phyloP scores from a whole-genome alignment of 2,888 invertebrate species.

The Pterostichus madidus region DNA sequence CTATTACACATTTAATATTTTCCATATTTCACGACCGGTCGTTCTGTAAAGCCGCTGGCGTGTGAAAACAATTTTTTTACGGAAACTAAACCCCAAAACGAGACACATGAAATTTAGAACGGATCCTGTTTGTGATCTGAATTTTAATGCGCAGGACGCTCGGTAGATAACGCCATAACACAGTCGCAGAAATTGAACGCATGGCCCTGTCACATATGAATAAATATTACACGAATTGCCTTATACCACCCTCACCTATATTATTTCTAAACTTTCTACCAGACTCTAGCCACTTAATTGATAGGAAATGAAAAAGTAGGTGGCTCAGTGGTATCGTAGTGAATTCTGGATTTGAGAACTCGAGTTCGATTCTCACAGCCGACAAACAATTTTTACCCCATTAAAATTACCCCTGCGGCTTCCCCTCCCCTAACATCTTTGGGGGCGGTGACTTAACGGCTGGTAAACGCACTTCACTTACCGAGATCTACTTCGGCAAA shows the following conservation, averaged over 20 bases:
- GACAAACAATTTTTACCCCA: no score
- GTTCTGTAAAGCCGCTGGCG: conserved; percentile 59
- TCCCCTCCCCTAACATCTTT: no score
- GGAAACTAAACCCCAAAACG: conserved; percentile 64
- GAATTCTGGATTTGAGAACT: no score
- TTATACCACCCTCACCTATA: not conserved
- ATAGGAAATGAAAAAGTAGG: no score
- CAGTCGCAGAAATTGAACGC: conserved; percentile 28
- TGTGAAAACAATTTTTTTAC: conserved; percentile 65
- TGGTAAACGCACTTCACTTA: no score
- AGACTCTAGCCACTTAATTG: no score
- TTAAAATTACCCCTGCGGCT: no score
- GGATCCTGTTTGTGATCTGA: conserved; percentile 63
- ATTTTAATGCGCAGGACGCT: conserved; percentile 55
- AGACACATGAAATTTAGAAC: conserved; percentile 66
- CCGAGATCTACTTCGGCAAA: no score
- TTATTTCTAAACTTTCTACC: not conserved
- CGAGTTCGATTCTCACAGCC: no score
- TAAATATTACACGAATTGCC: conserved; percentile 6
- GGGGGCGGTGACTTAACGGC: no score
- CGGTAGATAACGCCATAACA: conserved; percentile 27
- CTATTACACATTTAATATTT: conserved; percentile 34
- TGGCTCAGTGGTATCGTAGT: no score
- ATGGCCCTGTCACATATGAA: conserved; percentile 33
- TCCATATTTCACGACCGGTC: conserved; percentile 33